Base-by-base conservation (phyloP, 1,140 invertebrate species). In the Hyles euphorbiae region DNA sequence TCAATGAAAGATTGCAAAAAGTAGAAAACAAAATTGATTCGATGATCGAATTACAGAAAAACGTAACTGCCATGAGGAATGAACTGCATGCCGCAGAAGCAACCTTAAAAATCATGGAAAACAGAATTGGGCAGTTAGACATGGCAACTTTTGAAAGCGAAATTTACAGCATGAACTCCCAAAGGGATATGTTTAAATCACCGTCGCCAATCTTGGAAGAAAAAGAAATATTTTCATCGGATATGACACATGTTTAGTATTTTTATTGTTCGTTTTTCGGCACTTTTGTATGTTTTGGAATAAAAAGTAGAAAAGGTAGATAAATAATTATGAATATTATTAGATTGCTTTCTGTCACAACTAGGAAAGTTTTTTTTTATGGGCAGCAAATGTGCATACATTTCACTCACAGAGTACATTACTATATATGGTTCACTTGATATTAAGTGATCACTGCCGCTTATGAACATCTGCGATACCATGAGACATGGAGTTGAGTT, bases 11-110 rank as follows among this genome's bases (percentile, higher is more conserved):
- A 56, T 72, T 85, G 32, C 65, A 70, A 48, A 78, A 68, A 55
- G 59, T 87, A 1, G 67, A 84, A 49, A 40, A 57, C 3, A 84
- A 84, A 65, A 83, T 87, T 7, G 66, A 81, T 55, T 66, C 70
- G 3, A 76, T 85, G 72, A 12, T 87, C 5, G 72, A 79, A 22
- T 52, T 85, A 1, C 70, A 80, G 53, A 56, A 74, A 3, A 75
- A 61, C 34, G 70, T 87, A 3, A 34, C 48, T 3, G 12, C 44
- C 2, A 53, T 87, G 9, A 62, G 73, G 5, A 67, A 77, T 33
- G 66, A 81, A 46, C 58, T 87, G 32, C 56, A 55, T 3, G 32
- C 34, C 2, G 74, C 73, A n/a, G 80, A 80, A 49, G 61, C 58
- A 45, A 58, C 55, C 10, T 55, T 87, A 8, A 46, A 58, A 5